These are phyloP conservation scores for Pedetes capensis DNA, from an alignment of 2,113 vertebrate genomes.

Conservation along the genomic window DNA sequence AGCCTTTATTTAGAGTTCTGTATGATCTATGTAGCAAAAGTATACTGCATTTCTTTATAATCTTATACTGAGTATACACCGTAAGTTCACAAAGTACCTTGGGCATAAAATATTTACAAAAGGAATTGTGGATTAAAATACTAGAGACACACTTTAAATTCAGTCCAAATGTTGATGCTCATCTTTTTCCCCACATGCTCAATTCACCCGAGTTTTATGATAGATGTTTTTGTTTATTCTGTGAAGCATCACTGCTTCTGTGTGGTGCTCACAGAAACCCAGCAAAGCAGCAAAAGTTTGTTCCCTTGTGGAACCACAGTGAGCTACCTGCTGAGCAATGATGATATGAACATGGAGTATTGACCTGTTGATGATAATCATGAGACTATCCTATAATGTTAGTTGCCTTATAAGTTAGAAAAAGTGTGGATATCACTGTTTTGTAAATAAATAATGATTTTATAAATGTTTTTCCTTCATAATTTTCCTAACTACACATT, in stretches of 20 bases:
- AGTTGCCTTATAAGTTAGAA: constrained; percentile 88
- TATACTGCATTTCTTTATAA: constrained; percentile 5
- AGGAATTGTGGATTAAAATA: constrained; percentile 78
- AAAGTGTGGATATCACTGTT: constrained; percentile 81
- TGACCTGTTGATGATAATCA: constrained; percentile 80
- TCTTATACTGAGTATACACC: constrained; percentile 35
- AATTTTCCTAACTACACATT: constrained; percentile 77
- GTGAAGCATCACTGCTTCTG: constrained; percentile 78
- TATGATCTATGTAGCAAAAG: constrained; percentile 16
- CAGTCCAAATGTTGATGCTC: constrained; percentile 73
- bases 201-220: constrained; percentile 74
- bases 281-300: constrained; percentile 56
- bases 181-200: constrained; percentile 74
- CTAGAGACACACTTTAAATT: constrained; percentile 81
- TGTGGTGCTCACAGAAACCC: constrained; percentile 70
- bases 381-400: constrained; percentile 82
- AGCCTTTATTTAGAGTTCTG: constrained; percentile 17
- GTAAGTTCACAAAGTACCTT: constrained; percentile 65
- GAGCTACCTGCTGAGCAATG: constrained; percentile 74
- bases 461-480: constrained; percentile 81
- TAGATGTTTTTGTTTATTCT: no score
- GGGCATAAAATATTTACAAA: constrained; percentile 81
- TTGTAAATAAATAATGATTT: constrained; percentile 86
- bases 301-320: constrained; percentile 64
- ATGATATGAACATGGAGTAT: constrained; percentile 79